Base-by-base conservation (phyloP, 2,113 vertebrate species). In the Phylloscopus trochilus region DNA sequence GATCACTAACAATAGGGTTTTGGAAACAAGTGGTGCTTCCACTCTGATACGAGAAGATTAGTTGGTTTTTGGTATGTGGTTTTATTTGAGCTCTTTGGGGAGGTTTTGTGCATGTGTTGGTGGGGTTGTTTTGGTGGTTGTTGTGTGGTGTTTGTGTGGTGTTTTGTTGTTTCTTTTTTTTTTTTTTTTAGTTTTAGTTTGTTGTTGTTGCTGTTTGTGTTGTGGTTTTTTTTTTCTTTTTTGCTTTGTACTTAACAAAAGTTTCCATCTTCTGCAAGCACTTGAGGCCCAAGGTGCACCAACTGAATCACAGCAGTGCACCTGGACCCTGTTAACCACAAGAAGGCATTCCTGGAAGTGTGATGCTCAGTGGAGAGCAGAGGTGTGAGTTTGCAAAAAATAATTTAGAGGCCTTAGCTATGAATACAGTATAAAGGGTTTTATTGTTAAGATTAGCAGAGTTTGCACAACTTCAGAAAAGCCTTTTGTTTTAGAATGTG, bases 41-140 rank as follows among this genome's bases (percentile, higher is more conserved):
- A 55, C 20, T 33, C 5, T 64, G 26, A 26, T 55, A 33, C 8
- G 59, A 55, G 72, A 77, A 43, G 20, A 69, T 41, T 26, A 28
- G 6, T 63, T 67, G 6, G 1, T 19, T 91, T 88, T 83, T 46
- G 3, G 26, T 73, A 1, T n/a, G 20, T 30, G n/a, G 30, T 31
- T 60, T 75, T 35, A 33, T 43, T 35, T 87, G 13, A 4, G 23
- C 37, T 23, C 8, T 39, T 15, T 62, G 39, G 8, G 11, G 23
- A 3, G 1, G 0, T 11, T 28, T 59, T 70, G 37, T 68, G 21
- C 9, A 12, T 43, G 2, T 68, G 9, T 52, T 11, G 15, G 24
- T 60, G 14, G 22, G 12, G 9, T 18, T 39, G 41, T 62, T 28
- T 30, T 41, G 18, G 59, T 39, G 13, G 37, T 37, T 26, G 58